Evolutionary conservation across 2,797 vertebrate species (phyloP).

Genomic region (Ctenosaura bakeri): DNA sequence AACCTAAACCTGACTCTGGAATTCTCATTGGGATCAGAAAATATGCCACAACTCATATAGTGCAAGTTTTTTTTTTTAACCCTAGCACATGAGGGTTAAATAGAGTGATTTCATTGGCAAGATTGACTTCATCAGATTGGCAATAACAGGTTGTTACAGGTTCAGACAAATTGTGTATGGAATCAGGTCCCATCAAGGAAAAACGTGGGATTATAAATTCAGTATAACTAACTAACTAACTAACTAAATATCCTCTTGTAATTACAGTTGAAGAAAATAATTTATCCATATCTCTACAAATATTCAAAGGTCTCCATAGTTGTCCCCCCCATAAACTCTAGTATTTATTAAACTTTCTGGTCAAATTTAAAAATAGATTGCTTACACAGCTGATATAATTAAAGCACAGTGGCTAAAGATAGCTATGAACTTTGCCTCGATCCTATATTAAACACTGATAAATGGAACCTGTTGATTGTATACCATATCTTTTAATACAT

Average conservation of each 20-base stretch:
- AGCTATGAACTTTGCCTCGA: constrained; percentile 60
- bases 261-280: neutral
- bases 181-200: too few relatives aligned
- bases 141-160: too few relatives aligned
- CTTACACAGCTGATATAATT: constrained; percentile 35
- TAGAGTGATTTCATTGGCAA: too few relatives aligned
- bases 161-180: too few relatives aligned
- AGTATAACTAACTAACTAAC: neutral
- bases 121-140: too few relatives aligned
- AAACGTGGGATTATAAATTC: neutral
- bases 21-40: too few relatives aligned
- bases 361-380: constrained; percentile 38
- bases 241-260: neutral
- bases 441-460: constrained; percentile 59
- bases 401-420: constrained; percentile 49
- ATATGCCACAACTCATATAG: too few relatives aligned
- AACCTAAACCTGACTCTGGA: too few relatives aligned
- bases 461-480: constrained; percentile 60
- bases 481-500: constrained; percentile 65
- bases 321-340: neutral
- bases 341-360: neutral
- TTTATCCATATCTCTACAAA: neutral
- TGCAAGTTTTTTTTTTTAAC: too few relatives aligned
- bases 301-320: neutral
- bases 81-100: too few relatives aligned